A percentile compares a stretch with the other conserved stretches of the same genome.
Evolutionary conservation across 2,113 vertebrate genomes (phyloP).

Genomic region (Guaruba guarouba): DNA sequence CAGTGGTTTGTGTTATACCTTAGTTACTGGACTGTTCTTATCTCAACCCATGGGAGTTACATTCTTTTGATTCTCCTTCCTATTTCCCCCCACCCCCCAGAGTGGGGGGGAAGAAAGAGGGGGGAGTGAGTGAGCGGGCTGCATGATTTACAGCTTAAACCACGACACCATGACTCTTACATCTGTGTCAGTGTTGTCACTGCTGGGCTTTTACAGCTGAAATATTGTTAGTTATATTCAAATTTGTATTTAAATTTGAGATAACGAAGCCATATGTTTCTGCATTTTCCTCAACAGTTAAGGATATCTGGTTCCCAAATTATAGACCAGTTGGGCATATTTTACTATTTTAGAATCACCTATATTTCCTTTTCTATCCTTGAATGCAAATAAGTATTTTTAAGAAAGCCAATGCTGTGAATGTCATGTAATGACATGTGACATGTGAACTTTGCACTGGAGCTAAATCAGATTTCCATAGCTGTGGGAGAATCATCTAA

Average conservation of each 20-base stretch:
- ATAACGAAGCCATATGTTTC: not conserved
- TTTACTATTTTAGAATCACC: not conserved
- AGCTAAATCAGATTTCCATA: not conserved
- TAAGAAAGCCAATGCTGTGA: not conserved
- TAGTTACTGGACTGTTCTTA: too few species aligned
- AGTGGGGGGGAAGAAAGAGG: too few species aligned
- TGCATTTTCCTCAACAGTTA: not conserved
- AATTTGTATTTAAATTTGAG: not conserved
- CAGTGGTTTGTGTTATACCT: too few species aligned
- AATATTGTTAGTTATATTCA: not conserved
- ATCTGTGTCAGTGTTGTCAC: not conserved
- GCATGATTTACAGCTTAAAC: too few species aligned
- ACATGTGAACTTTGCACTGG: not conserved
- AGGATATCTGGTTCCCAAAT: slow-evolving; percentile 15
- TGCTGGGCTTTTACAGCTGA: not conserved
- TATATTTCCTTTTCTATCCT: not conserved
- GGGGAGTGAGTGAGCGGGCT: too few species aligned
- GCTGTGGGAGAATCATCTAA: not conserved
- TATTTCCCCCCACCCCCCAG: too few species aligned
- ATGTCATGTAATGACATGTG: not conserved
- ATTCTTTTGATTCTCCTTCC: too few species aligned
- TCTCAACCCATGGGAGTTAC: too few species aligned
- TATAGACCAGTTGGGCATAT: not conserved
- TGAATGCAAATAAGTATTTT: not conserved
- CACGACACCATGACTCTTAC: not conserved